Conservation (phyloP, 2,113 vertebrate species). For the Peromyscus polionotus region DNA sequence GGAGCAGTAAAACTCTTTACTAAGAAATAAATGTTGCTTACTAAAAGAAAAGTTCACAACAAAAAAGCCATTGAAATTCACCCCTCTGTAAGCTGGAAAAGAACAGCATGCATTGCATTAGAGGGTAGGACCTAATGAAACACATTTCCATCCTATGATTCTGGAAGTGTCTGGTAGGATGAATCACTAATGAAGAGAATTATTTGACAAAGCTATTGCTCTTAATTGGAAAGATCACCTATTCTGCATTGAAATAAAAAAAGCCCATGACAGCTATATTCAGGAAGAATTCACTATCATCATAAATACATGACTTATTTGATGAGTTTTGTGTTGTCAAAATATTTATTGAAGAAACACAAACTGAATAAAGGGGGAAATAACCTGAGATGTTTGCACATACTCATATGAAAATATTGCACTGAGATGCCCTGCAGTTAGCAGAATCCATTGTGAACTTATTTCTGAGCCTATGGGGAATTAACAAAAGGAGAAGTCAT, state of each 20-base stretch:
- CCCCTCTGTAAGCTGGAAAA: not conserved
- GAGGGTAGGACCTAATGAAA: not conserved
- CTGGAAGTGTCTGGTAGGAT: not conserved
- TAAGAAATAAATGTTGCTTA: not conserved
- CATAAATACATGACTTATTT: slow-evolving; percentile 60
- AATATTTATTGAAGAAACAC: slow-evolving; percentile 55
- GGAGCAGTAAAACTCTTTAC: not conserved
- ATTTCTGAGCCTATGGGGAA: not conserved
- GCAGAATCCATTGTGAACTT: slow-evolving; percentile 52
- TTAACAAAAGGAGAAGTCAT: slow-evolving; percentile 32
- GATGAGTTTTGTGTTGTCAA: slow-evolving; percentile 55
- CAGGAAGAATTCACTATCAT: slow-evolving; percentile 52
- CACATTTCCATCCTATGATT: not conserved
- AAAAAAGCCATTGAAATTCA: not conserved
- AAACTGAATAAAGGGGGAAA: not conserved
- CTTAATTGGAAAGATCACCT: slow-evolving; percentile 35
- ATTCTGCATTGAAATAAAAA: slow-evolving; percentile 14
- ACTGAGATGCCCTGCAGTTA: not conserved
- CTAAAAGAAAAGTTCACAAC: slow-evolving; percentile 33
- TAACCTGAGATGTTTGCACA: slow-evolving; percentile 37
- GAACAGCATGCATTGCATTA: not conserved
- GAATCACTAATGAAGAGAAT: not conserved
- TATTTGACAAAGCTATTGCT: not conserved
- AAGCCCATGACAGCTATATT: slow-evolving; percentile 23
- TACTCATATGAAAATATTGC: not conserved